Evolutionary conservation across 1,140 invertebrate genomes (phyloP).

Genomic region (Probaryconus sp.): DNA sequence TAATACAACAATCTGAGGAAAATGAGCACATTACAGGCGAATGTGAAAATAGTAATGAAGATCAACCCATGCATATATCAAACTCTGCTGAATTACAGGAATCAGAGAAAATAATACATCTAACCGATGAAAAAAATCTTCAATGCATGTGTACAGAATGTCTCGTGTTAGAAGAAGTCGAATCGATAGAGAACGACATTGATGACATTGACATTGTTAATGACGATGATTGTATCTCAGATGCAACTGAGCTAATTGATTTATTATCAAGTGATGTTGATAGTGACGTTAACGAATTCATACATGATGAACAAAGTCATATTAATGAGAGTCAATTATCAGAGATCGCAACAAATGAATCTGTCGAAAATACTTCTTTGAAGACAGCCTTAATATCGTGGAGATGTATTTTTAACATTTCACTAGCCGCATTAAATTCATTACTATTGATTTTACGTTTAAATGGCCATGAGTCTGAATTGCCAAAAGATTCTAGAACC

Average conservation of each 20-base stretch:
- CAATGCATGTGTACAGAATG: too few relatives aligned
- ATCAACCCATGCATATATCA: neutral
- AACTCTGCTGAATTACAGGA: too few relatives aligned
- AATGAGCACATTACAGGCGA: too few relatives aligned
- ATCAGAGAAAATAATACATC: too few relatives aligned
- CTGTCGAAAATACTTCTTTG: neutral
- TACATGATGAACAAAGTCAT: too few relatives aligned
- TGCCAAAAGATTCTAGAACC: neutral
- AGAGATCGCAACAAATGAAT: neutral
- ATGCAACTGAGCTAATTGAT: neutral
- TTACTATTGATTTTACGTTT: constrained; percentile 1
- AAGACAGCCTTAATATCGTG: neutral
- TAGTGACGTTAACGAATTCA: neutral
- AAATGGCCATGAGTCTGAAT: neutral
- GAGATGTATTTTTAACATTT: neutral
- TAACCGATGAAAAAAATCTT: too few relatives aligned
- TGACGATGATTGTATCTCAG: too few relatives aligned
- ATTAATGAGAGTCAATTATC: neutral
- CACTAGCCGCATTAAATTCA: neutral
- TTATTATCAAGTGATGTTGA: neutral
- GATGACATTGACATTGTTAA: too few relatives aligned
- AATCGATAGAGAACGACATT: neutral
- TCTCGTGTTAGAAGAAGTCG: neutral
- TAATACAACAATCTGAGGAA: neutral
- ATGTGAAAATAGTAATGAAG: neutral